Base-by-base conservation (phyloP, 2,888 invertebrate genomes). In the Lysandra coridon region DNA sequence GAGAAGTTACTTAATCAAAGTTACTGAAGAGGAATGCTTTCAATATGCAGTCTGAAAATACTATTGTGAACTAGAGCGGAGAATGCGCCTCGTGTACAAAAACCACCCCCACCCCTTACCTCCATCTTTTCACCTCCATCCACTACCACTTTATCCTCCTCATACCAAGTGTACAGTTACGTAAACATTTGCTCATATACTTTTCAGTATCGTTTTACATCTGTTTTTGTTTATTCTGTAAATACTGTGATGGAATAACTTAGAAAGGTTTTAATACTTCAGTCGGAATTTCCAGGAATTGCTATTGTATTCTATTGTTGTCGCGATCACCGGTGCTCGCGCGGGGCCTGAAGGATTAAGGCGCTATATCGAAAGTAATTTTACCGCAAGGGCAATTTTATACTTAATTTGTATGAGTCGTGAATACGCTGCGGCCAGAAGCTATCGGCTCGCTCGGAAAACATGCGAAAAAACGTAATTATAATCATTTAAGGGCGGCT, bases 81-180 rank as follows among this genome's bases (percentile, higher is more conserved):
- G 64, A 64, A 64, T 30, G 44, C 74, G 49, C 44, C 40, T 49
- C 74, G 74, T 40, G 44, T 74, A 40, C 44, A 44, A 23, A 77
- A 81, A 78, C 79, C 60, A 23, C 79, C 80, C 79, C n/a, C 30
- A 44, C 10, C 44, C 44, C 44, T 10, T 44, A 7, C 44, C 44
- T 10, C 10, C 44, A n/a, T 2, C 44, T 1, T 10, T 44, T 44
- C 44, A 10, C 73, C 57, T 62, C 78, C 10, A 44, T 49, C 79
- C 80, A 80, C 79, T 64, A 23, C 23, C 23, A 23, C 23, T 23
- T 76, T 7, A 44, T 44, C 74, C 57, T 49, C 73, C 74, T 49
- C 76, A 12, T 30, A 64, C 64, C 14, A 14, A 7, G 79, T 80
- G 49, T 80, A 79, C 77, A 80, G 76, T 81, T 81, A 81, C 79